Conservation (phyloP, 2,113 vertebrate species). For the Eurypyga helias region DNA sequence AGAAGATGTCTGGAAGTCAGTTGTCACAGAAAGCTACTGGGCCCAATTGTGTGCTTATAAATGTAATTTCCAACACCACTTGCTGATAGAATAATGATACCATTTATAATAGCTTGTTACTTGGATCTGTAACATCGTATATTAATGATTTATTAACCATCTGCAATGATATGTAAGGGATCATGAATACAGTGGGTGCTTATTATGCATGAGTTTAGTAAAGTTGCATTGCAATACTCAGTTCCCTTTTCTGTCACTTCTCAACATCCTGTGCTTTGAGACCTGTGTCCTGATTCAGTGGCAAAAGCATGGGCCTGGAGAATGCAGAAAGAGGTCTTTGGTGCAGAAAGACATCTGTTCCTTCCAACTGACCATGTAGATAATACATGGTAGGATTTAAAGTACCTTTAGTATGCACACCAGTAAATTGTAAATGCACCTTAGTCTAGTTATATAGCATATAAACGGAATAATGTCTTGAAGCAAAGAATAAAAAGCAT, state of each 20-base stretch:
- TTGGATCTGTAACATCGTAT: neutral
- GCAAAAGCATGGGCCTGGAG: neutral
- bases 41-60: neutral
- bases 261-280: neutral
- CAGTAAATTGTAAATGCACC: neutral
- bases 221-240: neutral
- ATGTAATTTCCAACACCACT: neutral
- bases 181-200: neutral
- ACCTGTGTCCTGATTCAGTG: neutral
- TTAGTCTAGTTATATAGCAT: neutral
- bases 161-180: neutral
- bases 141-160: conserved; percentile 20
- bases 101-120: neutral
- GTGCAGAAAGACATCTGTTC: neutral
- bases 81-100: neutral
- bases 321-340: neutral
- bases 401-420: neutral
- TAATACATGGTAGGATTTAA: conserved; percentile 30
- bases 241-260: neutral
- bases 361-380: neutral
- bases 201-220: neutral
- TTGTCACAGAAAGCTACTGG: neutral
- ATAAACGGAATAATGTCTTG: conserved; percentile 5
- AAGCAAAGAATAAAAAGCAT: conserved; percentile 40
- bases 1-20: neutral